Base-by-base conservation (phyloP, 2,888 invertebrate genomes). In the Andricus curvator region DNA sequence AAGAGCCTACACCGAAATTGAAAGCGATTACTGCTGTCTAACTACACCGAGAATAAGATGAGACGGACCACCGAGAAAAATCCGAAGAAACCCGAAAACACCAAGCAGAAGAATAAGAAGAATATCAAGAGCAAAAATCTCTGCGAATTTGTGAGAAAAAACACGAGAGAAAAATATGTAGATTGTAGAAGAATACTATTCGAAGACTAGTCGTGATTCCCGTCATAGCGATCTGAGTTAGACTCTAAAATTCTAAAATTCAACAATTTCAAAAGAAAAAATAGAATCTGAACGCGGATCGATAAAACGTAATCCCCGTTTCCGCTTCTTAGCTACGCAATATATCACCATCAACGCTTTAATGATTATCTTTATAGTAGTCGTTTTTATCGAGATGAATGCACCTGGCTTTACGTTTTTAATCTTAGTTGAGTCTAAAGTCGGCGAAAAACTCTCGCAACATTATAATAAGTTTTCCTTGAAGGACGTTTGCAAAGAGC, bases 201-300 rank as follows among this genome's bases (percentile, higher is more conserved):
- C 84, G 83, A 88, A 86, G 88, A 90, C 88, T 87, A 90, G 89
- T 88, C 85, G 85, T 86, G 86, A 88, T 84, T 85, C 65, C 68
- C 85, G 80, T 84, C 82, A 83, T 81, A 85, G 87, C 78, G 82
- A 86, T 83, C 81, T 80, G 65, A 81, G 74, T 37, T 56, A 56
- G 74, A 74, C 37, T 74, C 74, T 74, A 74, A 60, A 74, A 74
- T 25, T 66, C 79, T 78, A 64, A 65, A 77, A 62, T 25, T 64
- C 80, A 78, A 64, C 56, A 77, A 62, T 66, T 62, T 66, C 9
- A 60, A 56, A 6, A 29, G 20, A 41, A 44, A 65, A 65, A 48
- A 60, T 56, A 74, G 56, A 74, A 78, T 80, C 56, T 56, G 8
- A 77, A 79, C 56, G 33, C 74, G 44, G 60, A 62, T 81, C 77